Evolutionary conservation across 2,113 vertebrate genomes (phyloP).

Genomic region (Thermophis baileyi): DNA sequence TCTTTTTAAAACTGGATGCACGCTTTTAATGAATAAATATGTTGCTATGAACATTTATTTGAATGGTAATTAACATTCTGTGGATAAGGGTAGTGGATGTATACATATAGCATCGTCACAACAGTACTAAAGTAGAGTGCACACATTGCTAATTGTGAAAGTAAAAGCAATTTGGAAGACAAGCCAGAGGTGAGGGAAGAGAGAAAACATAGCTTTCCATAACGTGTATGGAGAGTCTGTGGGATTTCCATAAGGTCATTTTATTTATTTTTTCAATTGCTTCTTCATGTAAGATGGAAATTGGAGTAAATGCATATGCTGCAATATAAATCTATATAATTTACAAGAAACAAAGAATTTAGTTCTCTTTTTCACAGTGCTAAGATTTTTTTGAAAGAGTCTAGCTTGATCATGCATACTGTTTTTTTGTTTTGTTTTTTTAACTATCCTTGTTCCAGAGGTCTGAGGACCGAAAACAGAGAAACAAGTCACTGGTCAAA

Average conservation of each 20-base stretch:
- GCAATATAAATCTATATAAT: not conserved
- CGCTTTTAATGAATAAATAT: not conserved
- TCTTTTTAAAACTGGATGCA: not conserved
- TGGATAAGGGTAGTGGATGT: not conserved
- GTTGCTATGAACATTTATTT: not conserved
- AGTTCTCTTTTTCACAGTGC: not conserved
- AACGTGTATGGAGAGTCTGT: not conserved
- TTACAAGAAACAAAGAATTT: not conserved
- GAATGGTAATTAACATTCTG: not conserved
- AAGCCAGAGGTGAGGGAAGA: not conserved
- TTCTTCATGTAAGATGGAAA: not conserved
- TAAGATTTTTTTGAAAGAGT: not conserved
- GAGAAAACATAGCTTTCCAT: not conserved
- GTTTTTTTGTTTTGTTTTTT: not conserved
- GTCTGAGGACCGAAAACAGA: constrained; percentile 16
- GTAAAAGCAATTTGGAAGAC: not conserved
- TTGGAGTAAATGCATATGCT: not conserved
- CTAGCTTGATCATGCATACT: not conserved
- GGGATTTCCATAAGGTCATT: not conserved
- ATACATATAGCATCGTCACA: not conserved
- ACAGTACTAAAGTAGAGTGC: not conserved
- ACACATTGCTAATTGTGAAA: not conserved
- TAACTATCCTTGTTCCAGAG: constrained; percentile 32
- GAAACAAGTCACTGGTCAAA: constrained; percentile 25
- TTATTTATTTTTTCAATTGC: not conserved